Percentiles rank a stretch among this genome's conserved stretches.
These are phyloP conservation scores for Epistrophe grossulariae DNA, from an alignment of 2,888 invertebrate genomes.

Conservation along the genomic window DNA sequence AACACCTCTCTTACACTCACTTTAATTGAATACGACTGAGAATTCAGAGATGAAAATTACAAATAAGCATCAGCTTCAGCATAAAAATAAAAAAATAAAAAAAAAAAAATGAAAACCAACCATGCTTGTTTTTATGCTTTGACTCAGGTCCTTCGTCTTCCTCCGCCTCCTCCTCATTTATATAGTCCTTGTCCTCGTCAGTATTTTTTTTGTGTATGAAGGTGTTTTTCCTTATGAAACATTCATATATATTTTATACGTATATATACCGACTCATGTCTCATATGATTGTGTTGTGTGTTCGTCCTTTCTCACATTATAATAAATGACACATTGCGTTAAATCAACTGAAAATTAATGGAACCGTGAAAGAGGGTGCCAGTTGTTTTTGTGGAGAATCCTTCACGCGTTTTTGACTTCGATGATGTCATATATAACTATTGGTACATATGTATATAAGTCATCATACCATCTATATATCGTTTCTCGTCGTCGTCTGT, in stretches of 20 bases:
- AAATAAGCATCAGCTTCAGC: conserved; percentile 31
- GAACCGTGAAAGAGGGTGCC: conserved; percentile 67
- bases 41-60: conserved; percentile 58
- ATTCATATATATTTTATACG: not conserved
- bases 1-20: conserved; percentile 28
- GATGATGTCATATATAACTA: conserved; percentile 53
- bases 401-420: conserved; percentile 64
- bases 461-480: not conserved
- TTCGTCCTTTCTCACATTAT: conserved; percentile 39
- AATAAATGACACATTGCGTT: conserved; percentile 70
- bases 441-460: not conserved
- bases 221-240: not conserved
- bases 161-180: not conserved
- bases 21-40: conserved; percentile 60
- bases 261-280: not conserved
- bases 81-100: not conserved
- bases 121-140: not conserved
- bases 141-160: not conserved
- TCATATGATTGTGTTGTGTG: not conserved
- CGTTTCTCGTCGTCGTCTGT: not conserved
- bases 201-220: not conserved
- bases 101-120: not conserved
- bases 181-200: conserved; percentile 5
- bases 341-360: conserved; percentile 75
- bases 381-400: conserved; percentile 67